Base-by-base conservation (phyloP, 2,888 invertebrate species). In the Acrobasis suavella region DNA sequence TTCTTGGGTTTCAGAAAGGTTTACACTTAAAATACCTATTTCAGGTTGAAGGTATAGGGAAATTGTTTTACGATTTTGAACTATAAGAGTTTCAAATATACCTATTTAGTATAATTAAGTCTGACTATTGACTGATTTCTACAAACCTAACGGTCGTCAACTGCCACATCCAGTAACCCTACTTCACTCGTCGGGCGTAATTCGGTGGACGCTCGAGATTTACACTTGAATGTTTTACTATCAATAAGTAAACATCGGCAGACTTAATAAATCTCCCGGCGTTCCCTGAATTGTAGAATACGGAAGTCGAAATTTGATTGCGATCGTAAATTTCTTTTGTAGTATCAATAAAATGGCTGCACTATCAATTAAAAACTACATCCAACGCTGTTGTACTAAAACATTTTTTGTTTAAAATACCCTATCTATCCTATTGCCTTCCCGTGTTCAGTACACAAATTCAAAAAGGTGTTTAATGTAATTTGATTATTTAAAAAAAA, bases 211-310 rank as follows among this genome's bases (percentile, higher is more conserved):
- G 51, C 51, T 51, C 49, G 22, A 22, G 59, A 50, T 49, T 63
- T 60, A 60, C 56, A 59, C 55, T 61, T 46, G 60, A 56, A 54
- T 39, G 62, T 32, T 63, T 65, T 65, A 60, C 60, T 63, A 63
- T 60, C 38, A 46, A 22, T 22, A 22, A 22, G 50, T 60, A 60
- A 65, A 65, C 60, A 56, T 50, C 38, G 39, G 60, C 64, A 64
- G 64, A 62, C 65, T 63, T 65, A 63, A 65, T 65, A 63, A 65
- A 65, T 65, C 65, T 62, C 49, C 52, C 14, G 49, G 51, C 51
- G 22, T 51, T 51, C 60, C 14, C 9, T 17, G 55, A 42, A 56
- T 42, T 42, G 14, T 22, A 54, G 12, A 39, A 55, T 15, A 56
- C 56, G 56, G 56, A 56, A 56, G 56, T 56, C 56, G 15, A 56